Base-by-base conservation (phyloP, 2,797 vertebrate genomes). In the Acomys russatus region DNA sequence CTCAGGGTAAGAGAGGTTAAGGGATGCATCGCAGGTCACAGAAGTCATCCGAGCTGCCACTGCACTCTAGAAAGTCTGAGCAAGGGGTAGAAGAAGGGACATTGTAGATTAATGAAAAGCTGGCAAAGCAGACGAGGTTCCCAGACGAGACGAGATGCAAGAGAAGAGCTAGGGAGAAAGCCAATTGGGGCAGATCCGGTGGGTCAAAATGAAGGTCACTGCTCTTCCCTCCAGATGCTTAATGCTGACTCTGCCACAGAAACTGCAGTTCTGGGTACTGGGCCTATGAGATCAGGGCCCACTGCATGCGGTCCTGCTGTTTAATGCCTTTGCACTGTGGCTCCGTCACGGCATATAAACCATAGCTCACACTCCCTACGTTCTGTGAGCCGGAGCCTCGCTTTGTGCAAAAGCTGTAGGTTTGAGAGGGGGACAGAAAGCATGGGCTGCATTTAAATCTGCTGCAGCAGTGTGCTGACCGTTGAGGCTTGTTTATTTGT, bases 401-500 rank as follows among this genome's bases (percentile, higher is more conserved):
- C 79, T 95, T 93, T 97, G 84, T 96, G 83, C 88, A 76, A 96
- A 97, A 96, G 87, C 95, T 66, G 80, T 77, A 93, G 83, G 96
- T 66, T 70, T 15, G n/a, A 79, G 68, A 97, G 96, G 93, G 96
- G 10, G 56, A 70, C 77, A 25, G 96, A 94, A 97, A 98, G 91
- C 97, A 66, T 44, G 79, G 14, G 90, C 95, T 94, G 0, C 0
- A 59, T 96, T 93, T 4, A 14, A 92, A 88, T 59, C 33, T n/a
- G 95, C 92, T 90, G 51, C 61, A 91, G 96, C 92, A 97, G 96
- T 0, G 0, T 68, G 96, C 96, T 97, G 91, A 98, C 94, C 98
- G 92, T 95, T 0, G 71, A 96, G 79, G 87, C 93, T 97, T 98
- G 96, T 98, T 98, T 98, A 98, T 98, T 98, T 98, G 96, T 98